Base-by-base conservation (phyloP, 2,888 invertebrate genomes). In the Megalurothrips usitatus region DNA sequence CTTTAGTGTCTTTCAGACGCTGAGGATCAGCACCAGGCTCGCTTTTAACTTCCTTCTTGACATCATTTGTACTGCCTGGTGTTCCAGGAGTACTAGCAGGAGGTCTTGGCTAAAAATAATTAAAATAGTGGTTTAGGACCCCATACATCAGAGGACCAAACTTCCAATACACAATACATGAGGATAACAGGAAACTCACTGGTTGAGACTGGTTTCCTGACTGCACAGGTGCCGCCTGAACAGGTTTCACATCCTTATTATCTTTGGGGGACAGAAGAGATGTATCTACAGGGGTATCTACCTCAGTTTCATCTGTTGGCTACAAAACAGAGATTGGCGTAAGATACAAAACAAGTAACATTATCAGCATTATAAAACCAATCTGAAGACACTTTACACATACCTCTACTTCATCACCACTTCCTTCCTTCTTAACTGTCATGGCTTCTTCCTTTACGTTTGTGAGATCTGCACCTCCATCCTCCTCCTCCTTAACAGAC, bases 1-100 rank as follows among this genome's bases (percentile, higher is more conserved):
- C 85, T 85, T 92, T 91, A 8, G 91, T 88, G 82, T 92, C 92
- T 85, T 92, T 92, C 0, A 88, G 87, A 81, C 91, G 89, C 83
- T 92, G 90, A 17, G 88, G 87, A 85, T 88, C 88, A 1, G 86
- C 86, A 84, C 88, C 87, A 80, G 0, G 84, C 83, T 82, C 82
- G 17, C 81, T 28, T 34, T 82, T 82, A 79, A 80, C 80, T 82
- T 89, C 88, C 83, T 89, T 89, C 84, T 89, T 89, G 0, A 87
- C 85, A 82, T 92, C 92, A 85, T 91, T 75, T 26, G 23, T 26
- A 75, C 12, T 26, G 8, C 26, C 68, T 23, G 68, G 26, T 9
- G 26, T 26, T 26, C 23, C 23, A 9, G 68, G 8, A 10, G 68
- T 9, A 9, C 68, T 12, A 26, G 68, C 68, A 26, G 23, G 12